phyloP scores from a whole-genome alignment of 2,888 invertebrate genomes.

The Apamea sordens region DNA sequence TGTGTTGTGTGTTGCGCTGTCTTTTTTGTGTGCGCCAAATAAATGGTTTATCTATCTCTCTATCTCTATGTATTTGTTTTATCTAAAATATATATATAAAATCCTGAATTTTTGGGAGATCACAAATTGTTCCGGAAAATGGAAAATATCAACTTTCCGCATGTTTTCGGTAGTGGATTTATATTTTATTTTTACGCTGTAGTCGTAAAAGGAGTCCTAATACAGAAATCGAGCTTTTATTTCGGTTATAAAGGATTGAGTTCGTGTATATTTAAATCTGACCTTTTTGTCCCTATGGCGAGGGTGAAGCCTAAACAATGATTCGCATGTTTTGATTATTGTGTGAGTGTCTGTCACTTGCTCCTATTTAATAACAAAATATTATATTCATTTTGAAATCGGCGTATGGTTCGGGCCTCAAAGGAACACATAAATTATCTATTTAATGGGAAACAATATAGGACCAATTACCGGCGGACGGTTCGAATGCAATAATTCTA shows the following conservation, averaged over 20 bases:
- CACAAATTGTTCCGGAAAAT: constrained; percentile 16
- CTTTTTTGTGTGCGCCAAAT: no score
- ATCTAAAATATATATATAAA: not conserved
- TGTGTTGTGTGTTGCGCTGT: no score
- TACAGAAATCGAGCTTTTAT: constrained; percentile 13
- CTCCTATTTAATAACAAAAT: no score
- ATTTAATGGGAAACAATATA: no score
- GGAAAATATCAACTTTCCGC: constrained; percentile 34
- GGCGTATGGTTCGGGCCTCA: no score
- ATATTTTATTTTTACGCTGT: constrained; percentile 15
- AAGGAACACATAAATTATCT: no score
- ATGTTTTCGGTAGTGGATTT: constrained; percentile 9
- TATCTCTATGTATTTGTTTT: not conserved
- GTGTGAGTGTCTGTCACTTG: no score
- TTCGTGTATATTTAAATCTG: constrained; percentile 22
- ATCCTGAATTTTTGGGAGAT: not conserved
- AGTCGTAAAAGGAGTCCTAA: constrained; percentile 6
- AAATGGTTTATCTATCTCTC: no score
- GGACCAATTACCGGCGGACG: no score
- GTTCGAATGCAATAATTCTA: no score
- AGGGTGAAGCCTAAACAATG: not conserved
- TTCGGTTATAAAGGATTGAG: constrained; percentile 3
- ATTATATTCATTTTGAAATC: no score
- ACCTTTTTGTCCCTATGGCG: constrained; percentile 23
- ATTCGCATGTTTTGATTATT: not conserved